These are phyloP conservation scores for Lepilemur ruficaudatus DNA, from an alignment of 2,797 vertebrate genomes.

Conservation along the genomic window DNA sequence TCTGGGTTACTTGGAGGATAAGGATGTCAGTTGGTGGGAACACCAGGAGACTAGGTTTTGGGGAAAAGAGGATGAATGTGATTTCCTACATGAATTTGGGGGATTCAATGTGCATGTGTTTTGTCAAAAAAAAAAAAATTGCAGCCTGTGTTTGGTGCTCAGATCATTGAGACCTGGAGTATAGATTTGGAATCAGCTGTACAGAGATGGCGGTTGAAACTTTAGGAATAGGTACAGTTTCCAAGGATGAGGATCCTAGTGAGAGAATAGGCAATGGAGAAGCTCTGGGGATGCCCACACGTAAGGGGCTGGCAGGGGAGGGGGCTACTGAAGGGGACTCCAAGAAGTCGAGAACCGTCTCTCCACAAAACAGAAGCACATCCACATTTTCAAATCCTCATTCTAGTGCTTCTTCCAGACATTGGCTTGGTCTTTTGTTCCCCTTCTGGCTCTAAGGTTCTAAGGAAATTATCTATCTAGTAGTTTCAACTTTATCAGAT, in stretches of 20 bases:
- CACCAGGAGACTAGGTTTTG: not conserved
- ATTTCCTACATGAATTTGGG: not conserved
- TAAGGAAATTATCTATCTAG: not conserved
- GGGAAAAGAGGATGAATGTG: not conserved
- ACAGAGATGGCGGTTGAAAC: not conserved
- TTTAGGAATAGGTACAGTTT: not conserved
- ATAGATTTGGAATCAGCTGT: not conserved
- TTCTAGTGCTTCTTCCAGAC: not conserved
- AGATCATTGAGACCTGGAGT: not conserved
- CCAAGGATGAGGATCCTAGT: not conserved
- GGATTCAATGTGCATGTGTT: not conserved
- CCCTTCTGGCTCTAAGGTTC: not conserved
- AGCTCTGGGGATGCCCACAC: not conserved
- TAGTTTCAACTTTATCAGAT: not conserved
- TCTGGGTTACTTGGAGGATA: not conserved
- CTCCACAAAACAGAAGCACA: not conserved
- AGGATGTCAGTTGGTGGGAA: not conserved
- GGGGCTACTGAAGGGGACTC: not conserved
- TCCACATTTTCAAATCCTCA: not conserved
- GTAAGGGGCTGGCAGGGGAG: not conserved
- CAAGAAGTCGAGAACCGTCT: not conserved
- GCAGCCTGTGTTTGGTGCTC: not conserved
- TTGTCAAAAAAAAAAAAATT: not conserved
- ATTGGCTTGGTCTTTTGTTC: not conserved
- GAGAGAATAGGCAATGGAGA: not conserved